Conservation (phyloP, 2,113 vertebrate species). For the Solea solea region DNA sequence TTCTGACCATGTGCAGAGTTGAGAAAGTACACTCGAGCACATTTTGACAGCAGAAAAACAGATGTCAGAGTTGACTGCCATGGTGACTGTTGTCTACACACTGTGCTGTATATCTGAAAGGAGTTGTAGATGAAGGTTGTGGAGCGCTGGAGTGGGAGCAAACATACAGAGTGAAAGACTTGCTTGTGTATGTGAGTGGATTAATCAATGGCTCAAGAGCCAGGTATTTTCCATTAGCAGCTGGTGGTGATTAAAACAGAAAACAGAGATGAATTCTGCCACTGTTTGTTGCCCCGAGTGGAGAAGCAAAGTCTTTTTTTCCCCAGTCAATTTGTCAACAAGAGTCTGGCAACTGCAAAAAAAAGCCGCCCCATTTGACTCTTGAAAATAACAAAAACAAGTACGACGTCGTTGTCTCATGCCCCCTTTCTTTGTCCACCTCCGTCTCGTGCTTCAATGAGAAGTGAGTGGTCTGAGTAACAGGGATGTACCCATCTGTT, state of each 20-base stretch:
- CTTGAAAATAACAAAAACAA: neutral
- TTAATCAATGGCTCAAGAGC: neutral
- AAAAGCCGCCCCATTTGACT: neutral
- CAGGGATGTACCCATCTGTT: constrained; percentile 66
- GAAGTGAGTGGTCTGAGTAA: constrained; percentile 53
- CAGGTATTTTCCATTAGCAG: neutral
- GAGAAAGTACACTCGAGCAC: constrained; percentile 55
- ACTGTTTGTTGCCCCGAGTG: neutral
- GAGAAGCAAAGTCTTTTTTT: neutral
- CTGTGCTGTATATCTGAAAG: constrained; percentile 29
- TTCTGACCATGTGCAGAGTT: constrained; percentile 54
- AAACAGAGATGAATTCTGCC: neutral
- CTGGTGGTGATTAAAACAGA: neutral
- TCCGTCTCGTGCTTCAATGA: constrained; percentile 38
- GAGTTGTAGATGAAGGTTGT: neutral
- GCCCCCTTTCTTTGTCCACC: constrained; percentile 24
- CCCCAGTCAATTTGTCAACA: too few species aligned
- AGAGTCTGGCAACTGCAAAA: neutral
- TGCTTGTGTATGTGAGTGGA: too few species aligned
- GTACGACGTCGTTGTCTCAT: constrained; percentile 1
- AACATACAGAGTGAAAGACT: neutral
- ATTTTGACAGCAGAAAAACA: constrained; percentile 65
- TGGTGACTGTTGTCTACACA: neutral
- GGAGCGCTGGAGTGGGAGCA: neutral
- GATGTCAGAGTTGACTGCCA: constrained; percentile 58